phyloP scores from a whole-genome alignment of 1,140 invertebrate genomes.

The Pseudomyrmex concolor region DNA sequence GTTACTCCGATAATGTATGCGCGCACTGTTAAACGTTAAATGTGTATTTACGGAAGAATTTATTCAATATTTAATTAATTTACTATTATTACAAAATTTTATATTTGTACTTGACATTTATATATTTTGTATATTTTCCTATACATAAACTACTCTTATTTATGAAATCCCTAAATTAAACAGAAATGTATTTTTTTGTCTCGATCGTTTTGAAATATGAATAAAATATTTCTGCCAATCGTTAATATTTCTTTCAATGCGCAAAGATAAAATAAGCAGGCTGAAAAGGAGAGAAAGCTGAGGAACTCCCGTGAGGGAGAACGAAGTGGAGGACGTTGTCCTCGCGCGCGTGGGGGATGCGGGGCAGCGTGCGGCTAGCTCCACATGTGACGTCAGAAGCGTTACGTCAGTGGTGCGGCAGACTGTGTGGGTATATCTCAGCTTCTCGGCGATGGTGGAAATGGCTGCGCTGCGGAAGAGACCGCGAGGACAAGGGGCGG shows the following conservation, averaged over 20 bases:
- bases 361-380: conserved; percentile 60
- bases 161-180: not conserved
- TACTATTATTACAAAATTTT: conserved; percentile 2
- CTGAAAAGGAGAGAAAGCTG: not conserved
- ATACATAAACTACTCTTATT: not conserved
- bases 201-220: not conserved
- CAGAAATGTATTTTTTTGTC: not conserved
- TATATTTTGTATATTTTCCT: too few relatives aligned
- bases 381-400: conserved; percentile 77
- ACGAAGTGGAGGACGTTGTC: conserved; percentile 65
- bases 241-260: not conserved
- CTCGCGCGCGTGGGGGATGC: conserved; percentile 51
- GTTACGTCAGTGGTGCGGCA: conserved; percentile 77
- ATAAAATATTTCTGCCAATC: conserved; percentile 14
- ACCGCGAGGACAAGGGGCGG: conserved; percentile 5
- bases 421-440: conserved; percentile 64
- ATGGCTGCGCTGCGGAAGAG: conserved; percentile 53
- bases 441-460: conserved; percentile 27
- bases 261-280: conserved; percentile 11
- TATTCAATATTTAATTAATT: too few relatives aligned
- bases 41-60: too few relatives aligned
- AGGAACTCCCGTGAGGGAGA: not conserved
- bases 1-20: not conserved
- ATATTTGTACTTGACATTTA: not conserved
- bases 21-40: not conserved